These are phyloP conservation scores for Lacanobia wlatinum DNA, from an alignment of 2,888 invertebrate genomes.

Conservation along the genomic window DNA sequence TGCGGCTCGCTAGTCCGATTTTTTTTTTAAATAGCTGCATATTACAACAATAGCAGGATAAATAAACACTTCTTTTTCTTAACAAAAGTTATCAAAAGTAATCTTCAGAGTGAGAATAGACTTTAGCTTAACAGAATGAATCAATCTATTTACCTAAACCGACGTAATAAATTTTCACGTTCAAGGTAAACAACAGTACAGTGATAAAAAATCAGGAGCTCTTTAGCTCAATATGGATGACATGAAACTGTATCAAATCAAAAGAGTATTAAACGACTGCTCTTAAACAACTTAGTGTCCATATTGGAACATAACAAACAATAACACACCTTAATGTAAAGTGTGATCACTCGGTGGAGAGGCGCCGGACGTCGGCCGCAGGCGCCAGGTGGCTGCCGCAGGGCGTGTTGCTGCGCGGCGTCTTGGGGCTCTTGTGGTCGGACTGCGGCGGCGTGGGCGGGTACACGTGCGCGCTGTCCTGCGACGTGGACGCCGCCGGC, in stretches of 20 bases:
- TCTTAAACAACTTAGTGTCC: conserved; percentile 56
- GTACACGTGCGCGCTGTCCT: conserved; percentile 77
- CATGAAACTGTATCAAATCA: conserved; percentile 39
- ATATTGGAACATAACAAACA: conserved; percentile 59
- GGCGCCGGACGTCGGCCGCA: conserved; percentile 68
- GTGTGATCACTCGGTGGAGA: conserved; percentile 61
- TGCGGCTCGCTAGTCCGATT: neutral
- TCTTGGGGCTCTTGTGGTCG: conserved; percentile 86
- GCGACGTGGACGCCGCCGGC: conserved; percentile 69
- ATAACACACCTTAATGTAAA: conserved; percentile 60
- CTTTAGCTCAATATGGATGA: conserved; percentile 3
- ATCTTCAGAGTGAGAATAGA: conserved; percentile 45
- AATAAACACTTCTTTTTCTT: conserved; percentile 34
- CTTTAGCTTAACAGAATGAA: conserved; percentile 34
- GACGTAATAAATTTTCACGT: conserved; percentile 22
- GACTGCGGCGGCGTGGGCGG: conserved; percentile 87
- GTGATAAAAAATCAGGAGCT: conserved; percentile 15
- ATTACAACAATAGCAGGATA: conserved; percentile 22
- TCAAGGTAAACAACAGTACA: conserved; percentile 43
- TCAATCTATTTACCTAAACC: conserved; percentile 34
- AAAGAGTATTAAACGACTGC: conserved; percentile 62
- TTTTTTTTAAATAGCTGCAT: conserved; percentile 23
- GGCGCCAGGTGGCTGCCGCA: conserved; percentile 67
- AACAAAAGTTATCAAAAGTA: conserved; percentile 23
- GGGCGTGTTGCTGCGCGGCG: conserved; percentile 82